Evolutionary conservation across 2,888 invertebrate genomes (phyloP).

Genomic region (Elysia crispata): DNA sequence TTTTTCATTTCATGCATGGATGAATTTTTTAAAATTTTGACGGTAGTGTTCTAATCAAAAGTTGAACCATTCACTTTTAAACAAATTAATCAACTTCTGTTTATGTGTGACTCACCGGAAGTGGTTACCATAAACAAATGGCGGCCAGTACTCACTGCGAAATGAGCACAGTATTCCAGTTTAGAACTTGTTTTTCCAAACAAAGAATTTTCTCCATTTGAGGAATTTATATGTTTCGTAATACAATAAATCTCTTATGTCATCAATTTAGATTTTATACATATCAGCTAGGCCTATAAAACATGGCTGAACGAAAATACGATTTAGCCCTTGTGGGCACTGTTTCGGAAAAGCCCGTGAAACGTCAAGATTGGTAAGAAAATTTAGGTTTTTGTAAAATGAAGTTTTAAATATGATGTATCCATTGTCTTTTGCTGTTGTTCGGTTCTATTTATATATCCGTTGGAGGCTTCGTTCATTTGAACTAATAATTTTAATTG

Average conservation of each 20-base stretch:
- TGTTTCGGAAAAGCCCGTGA: slow-evolving; percentile 62
- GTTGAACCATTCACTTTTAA: not conserved
- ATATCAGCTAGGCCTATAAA: too few species aligned
- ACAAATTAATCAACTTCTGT: not conserved
- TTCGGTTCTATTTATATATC: not conserved
- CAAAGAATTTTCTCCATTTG: too few species aligned
- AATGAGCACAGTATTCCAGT: too few species aligned
- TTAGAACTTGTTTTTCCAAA: too few species aligned
- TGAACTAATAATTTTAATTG: too few species aligned
- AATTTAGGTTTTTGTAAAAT: not conserved
- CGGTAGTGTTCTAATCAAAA: not conserved
- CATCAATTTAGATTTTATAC: too few species aligned
- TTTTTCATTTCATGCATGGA: too few species aligned
- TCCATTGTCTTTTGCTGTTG: not conserved
- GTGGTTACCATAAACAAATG: slow-evolving; percentile 45
- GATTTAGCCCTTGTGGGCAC: slow-evolving; percentile 65
- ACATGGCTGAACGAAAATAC: slow-evolving; percentile 69
- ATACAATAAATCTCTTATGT: too few species aligned
- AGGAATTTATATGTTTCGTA: too few species aligned
- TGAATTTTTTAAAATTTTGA: not conserved
- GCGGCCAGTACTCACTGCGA: not conserved
- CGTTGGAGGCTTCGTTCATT: too few species aligned
- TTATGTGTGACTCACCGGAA: slow-evolving; percentile 11
- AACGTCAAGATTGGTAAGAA: slow-evolving; percentile 65
- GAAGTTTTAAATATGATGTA: too few species aligned